Evolutionary conservation across 2,113 vertebrate genomes (phyloP).

Genomic region (Thamnophis sirtalis): DNA sequence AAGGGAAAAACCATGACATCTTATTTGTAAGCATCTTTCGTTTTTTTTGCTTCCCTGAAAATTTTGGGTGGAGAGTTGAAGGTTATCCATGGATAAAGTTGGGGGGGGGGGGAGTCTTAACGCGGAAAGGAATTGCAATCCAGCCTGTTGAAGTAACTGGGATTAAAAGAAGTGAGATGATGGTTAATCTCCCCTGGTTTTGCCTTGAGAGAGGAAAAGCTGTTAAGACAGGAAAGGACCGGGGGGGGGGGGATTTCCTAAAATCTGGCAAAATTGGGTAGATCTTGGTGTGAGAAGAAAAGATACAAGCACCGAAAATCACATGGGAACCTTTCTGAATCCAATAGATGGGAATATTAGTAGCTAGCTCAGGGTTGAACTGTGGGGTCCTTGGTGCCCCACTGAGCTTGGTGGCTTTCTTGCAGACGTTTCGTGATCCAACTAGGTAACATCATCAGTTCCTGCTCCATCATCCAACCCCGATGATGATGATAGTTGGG

Average conservation of each 20-base stretch:
- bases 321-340: neutral
- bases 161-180: neutral
- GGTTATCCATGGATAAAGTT: slow-evolving; percentile 50
- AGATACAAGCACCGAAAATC: neutral
- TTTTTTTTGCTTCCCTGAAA: slow-evolving; percentile 78
- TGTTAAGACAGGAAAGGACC: neutral
- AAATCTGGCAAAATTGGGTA: neutral
- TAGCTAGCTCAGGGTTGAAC: neutral
- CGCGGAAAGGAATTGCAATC: neutral
- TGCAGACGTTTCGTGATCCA: neutral
- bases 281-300: neutral
- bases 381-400: neutral
- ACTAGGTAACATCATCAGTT: neutral
- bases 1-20: slow-evolving; percentile 73
- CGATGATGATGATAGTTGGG: neutral
- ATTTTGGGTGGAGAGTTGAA: slow-evolving; percentile 79
- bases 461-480: neutral
- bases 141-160: neutral
- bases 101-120: neutral
- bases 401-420: neutral
- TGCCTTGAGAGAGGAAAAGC: neutral
- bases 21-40: slow-evolving; percentile 85
- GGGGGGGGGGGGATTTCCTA: neutral
- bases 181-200: neutral
- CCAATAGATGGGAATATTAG: neutral